phyloP scores from a whole-genome alignment of 2,888 invertebrate genomes.

The Vanessa cardui region DNA sequence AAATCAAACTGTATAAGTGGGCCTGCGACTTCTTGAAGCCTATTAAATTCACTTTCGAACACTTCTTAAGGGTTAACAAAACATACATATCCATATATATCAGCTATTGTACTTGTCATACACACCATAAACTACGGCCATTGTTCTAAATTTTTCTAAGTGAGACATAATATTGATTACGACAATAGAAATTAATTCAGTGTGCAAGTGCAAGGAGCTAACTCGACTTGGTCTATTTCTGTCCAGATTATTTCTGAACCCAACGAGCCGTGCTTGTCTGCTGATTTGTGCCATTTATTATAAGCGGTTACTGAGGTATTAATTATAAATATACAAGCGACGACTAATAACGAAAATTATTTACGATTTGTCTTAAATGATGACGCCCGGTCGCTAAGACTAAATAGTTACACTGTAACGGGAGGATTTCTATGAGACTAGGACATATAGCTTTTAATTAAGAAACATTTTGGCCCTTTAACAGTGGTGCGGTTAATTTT shows the following conservation, averaged over 20 bases:
- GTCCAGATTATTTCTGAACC: conserved; percentile 66
- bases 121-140: neutral
- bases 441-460: too few species aligned
- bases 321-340: conserved; percentile 14
- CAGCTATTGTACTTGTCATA: neutral
- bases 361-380: conserved; percentile 8
- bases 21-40: too few species aligned
- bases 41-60: too few species aligned
- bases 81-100: neutral
- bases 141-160: neutral
- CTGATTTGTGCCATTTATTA: conserved; percentile 59
- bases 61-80: neutral
- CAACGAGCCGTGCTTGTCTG: conserved; percentile 52
- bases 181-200: conserved; percentile 30
- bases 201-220: conserved; percentile 35
- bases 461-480: too few species aligned
- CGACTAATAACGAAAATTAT: conserved; percentile 8
- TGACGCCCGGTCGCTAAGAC: neutral
- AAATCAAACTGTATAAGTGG: too few species aligned
- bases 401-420: neutral
- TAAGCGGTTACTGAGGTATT: conserved; percentile 25
- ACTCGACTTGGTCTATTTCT: conserved; percentile 46
- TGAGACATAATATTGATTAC: conserved; percentile 9
- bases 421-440: too few species aligned
- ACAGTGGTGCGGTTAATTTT: too few species aligned